These are phyloP conservation scores for Spilogale gracilis DNA, from an alignment of 2,113 vertebrate genomes.

Conservation along the genomic window DNA sequence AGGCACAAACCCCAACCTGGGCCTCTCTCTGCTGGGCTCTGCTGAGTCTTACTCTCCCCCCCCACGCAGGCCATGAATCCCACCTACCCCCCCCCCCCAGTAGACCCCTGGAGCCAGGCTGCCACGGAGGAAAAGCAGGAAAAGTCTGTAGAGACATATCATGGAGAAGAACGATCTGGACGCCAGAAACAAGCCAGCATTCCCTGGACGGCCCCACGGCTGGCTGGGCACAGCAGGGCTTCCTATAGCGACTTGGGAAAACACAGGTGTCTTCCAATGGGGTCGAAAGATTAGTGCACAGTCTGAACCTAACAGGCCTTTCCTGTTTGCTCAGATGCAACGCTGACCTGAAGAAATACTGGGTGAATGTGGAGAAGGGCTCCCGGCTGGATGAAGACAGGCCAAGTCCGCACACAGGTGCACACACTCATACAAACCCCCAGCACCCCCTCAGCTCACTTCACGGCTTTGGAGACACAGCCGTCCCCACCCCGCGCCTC, in stretches of 20 bases:
- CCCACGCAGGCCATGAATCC: rapidly evolving
- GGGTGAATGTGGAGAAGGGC: neutral
- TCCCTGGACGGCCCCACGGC: neutral
- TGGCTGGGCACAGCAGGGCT: no score
- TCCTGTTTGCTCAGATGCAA: neutral
- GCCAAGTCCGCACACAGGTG: rapidly evolving
- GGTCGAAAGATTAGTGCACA: neutral
- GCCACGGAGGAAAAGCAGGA: neutral
- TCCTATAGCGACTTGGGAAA: neutral
- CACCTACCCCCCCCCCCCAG: no score
- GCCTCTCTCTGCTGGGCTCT: neutral
- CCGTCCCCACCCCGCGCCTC: neutral
- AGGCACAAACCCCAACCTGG: rapidly evolving
- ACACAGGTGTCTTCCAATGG: neutral
- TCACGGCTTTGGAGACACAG: neutral
- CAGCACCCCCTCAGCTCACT: neutral
- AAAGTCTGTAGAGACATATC: neutral
- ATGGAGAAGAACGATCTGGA: neutral
- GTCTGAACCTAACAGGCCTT: neutral
- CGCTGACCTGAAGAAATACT: neutral
- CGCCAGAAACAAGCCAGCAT: rapidly evolving
- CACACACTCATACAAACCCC: neutral
- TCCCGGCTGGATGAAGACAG: neutral
- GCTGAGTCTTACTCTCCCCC: neutral
- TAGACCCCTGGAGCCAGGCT: no score